Base-by-base conservation (phyloP, 2,888 invertebrate genomes). In the Hydrotaea diabolus region DNA sequence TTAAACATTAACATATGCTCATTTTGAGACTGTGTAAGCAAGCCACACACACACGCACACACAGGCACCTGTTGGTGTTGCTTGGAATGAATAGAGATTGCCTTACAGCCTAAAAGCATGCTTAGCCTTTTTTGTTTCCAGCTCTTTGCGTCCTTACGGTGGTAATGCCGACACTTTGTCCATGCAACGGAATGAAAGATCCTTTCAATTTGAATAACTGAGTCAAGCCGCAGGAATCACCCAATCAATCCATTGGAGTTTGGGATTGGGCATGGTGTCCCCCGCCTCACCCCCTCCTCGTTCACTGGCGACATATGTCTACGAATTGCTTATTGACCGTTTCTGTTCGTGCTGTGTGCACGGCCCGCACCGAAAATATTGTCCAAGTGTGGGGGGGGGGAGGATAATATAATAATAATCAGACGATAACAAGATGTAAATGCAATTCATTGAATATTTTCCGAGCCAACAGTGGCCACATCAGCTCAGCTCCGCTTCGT, bases 401-500 rank as follows among this genome's bases (percentile, higher is more conserved):
- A 9, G 8, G 13, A 59, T 74, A 87, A 87, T 88, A 89, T 88
- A 90, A 89, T 90, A 85, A 85, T 90, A 90, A 90, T 90, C 90
- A 91, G 88, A 88, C 90, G 90, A 90, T 90, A 91, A 91, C 90
- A 90, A 90, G 90, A 90, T 91, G 90, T 90, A 90, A 90, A 90
- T 90, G 90, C 80, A 89, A 90, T 90, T 89, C 90, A 90, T 90
- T 90, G 90, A 90, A 91, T 90, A 89, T 88, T 88, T 89, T 85
- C 66, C 62, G 78, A 21, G 66, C 53, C 75, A 69, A 15, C 57
- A 39, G 55, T 31, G 36, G 13, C 26, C 39, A 17, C 57, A 36
- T 55, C 19, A 53, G 13, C 15, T 23, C 49, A 49, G 23, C 26
- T 31, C 7, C 3, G 31, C 7, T 11, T 23, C 8, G 46, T 7